A percentile compares a stretch with the other conserved stretches of the same genome.
Conservation (phyloP, 2,797 vertebrate species). For the Protonibea diacanthus region DNA sequence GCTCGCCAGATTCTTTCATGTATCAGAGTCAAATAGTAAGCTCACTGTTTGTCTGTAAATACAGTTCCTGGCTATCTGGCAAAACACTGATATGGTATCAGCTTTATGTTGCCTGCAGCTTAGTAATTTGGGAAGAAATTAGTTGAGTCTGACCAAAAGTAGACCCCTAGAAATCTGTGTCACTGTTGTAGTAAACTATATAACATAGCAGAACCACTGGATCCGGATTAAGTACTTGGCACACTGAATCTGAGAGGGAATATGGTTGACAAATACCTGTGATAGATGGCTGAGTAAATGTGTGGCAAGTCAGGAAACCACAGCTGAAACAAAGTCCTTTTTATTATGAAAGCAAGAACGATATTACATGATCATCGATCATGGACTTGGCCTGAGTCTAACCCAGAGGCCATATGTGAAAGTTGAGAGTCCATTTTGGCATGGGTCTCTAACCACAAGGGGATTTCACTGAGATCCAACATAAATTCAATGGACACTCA, state of each 20-base stretch:
- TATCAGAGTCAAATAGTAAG: not conserved
- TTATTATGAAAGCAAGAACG: not conserved
- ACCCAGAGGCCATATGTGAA: not conserved
- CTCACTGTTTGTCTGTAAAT: not conserved
- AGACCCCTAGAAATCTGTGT: no score
- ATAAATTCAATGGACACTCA: not conserved
- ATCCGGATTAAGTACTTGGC: not conserved
- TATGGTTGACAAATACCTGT: not conserved
- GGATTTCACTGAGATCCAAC: conserved; percentile 1
- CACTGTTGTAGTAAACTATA: not conserved
- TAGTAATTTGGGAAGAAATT: no score
- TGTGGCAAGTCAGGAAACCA: not conserved
- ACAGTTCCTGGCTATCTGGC: no score
- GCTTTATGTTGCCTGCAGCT: no score
- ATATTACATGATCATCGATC: not conserved
- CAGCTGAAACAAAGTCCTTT: not conserved
- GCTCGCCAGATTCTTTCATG: no score
- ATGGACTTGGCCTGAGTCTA: not conserved
- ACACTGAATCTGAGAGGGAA: not conserved
- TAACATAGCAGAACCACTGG: not conserved
- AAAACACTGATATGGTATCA: no score
- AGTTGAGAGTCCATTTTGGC: conserved; percentile 15
- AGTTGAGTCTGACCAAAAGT: no score
- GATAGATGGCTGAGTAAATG: not conserved
- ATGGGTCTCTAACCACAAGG: conserved; percentile 19